Evolutionary conservation across 2,797 vertebrate genomes (phyloP).

Genomic region (Eleutherodactylus coqui): DNA sequence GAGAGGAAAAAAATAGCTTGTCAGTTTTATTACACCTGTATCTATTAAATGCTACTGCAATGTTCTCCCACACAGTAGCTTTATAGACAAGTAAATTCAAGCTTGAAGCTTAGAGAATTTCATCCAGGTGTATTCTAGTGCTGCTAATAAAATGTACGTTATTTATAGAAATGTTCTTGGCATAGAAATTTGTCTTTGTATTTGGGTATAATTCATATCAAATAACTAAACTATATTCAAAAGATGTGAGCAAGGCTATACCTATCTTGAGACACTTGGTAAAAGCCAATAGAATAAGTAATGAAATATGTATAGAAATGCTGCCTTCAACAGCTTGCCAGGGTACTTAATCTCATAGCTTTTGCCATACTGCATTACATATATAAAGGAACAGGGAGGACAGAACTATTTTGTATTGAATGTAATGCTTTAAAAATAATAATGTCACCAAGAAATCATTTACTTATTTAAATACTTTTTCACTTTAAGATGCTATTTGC

Average conservation of each 20-base stretch:
- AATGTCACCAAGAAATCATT: constrained; percentile 23
- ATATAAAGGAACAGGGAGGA: neutral
- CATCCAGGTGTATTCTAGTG: constrained; percentile 45
- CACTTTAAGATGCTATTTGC: neutral
- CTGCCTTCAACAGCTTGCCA: constrained; percentile 25
- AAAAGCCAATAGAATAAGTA: constrained; percentile 43
- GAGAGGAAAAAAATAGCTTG: constrained; percentile 53
- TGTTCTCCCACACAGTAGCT: constrained; percentile 40
- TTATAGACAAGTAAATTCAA: constrained; percentile 55
- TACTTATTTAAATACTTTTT: constrained; percentile 4
- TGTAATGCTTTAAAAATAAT: constrained; percentile 19
- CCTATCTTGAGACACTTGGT: constrained; percentile 45
- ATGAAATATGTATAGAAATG: constrained; percentile 49
- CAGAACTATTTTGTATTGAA: neutral
- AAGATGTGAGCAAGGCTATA: constrained; percentile 34
- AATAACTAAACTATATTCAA: constrained; percentile 28
- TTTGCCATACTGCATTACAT: constrained; percentile 13
- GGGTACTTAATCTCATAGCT: constrained; percentile 30
- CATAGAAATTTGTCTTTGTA: constrained; percentile 44
- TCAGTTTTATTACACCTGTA: constrained; percentile 57
- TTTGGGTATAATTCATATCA: constrained; percentile 44
- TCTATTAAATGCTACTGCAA: constrained; percentile 51
- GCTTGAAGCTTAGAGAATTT: constrained; percentile 36
- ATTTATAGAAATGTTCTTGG: constrained; percentile 42
- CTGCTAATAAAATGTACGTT: constrained; percentile 44